Base-by-base conservation (phyloP, 2,113 vertebrate genomes). In the Anolis sagrei region DNA sequence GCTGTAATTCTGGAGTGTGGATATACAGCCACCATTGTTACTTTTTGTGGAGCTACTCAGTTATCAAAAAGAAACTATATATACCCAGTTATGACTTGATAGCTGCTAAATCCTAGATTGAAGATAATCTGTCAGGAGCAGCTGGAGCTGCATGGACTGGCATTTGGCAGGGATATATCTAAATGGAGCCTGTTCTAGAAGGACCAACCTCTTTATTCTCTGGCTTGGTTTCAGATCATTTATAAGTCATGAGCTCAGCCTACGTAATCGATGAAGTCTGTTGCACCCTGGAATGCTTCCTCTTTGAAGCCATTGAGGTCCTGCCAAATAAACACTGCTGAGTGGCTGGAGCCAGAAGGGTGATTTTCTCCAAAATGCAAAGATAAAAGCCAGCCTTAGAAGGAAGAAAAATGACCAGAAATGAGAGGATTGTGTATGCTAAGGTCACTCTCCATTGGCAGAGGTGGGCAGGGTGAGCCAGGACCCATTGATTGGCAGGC, bases 261-360 rank as follows among this genome's bases (percentile, higher is more conserved):
- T 83, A 48, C n/a, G 73, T 83, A 83, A 83, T 83, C 82, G 58
- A 36, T 36, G 69, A 73, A 39, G 69, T 58, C 81, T 82, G 32
- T n/a, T 61, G 66, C 16, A 16, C 19, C 51, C 14, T 73, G n/a
- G 49, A 72, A 82, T 13, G 23, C 10, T 58, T 39, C 49, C 69
- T 61, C n/a, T 73, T 73, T 18, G 34, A 73, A 82, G 80, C 29
- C 61, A 76, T 34, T 66, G 82, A 84, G 44, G 14, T 25, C 21
- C 23, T 76, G 82, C 61, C 73, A 84, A 76, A 76, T 25, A 32
- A 34, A 84, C 44, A 62, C 13, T 25, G 62, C 13, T 25, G 73
- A 76, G 61, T 44, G 5, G n/a, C 19, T 23, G 61, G 66, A 44
- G 61, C 73, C 73, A 51, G 44, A 61, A 68, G 61, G 49, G 61